Conservation (phyloP, 2,797 vertebrate genomes). For the Lacerta agilis region DNA sequence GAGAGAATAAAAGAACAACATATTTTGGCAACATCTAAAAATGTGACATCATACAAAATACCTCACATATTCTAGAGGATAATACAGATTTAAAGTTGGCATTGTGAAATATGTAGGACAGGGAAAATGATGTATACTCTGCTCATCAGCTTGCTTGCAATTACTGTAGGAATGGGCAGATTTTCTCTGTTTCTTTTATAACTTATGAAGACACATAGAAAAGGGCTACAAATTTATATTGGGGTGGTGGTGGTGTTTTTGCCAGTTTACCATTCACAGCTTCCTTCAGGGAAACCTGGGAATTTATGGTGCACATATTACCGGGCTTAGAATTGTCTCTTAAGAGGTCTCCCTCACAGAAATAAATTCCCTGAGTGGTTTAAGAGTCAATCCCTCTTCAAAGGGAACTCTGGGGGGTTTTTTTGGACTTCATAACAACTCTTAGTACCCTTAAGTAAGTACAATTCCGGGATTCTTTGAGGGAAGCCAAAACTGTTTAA, state of each 20-base stretch:
- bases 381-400: not conserved
- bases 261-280: not conserved
- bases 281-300: not conserved
- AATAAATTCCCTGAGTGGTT: too few species aligned
- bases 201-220: not conserved
- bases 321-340: too few species aligned
- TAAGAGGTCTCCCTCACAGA: too few species aligned
- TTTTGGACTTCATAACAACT: too few species aligned
- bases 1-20: not conserved
- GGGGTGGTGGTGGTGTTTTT: not conserved
- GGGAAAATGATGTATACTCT: not conserved
- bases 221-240: not conserved
- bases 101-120: not conserved
- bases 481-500: too few species aligned
- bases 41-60: conserved; percentile 7
- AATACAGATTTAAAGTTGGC: not conserved
- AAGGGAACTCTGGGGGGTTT: not conserved
- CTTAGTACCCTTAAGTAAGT: too few species aligned
- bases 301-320: too few species aligned
- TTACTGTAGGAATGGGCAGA: not conserved
- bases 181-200: not conserved
- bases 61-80: not conserved
- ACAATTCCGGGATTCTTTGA: too few species aligned
- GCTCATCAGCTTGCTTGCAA: not conserved
- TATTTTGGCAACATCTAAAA: not conserved